Percentiles rank a stretch among this genome's conserved stretches.
phyloP scores from a whole-genome alignment of 2,113 vertebrate genomes.

The Archocentrus centrarchus region DNA sequence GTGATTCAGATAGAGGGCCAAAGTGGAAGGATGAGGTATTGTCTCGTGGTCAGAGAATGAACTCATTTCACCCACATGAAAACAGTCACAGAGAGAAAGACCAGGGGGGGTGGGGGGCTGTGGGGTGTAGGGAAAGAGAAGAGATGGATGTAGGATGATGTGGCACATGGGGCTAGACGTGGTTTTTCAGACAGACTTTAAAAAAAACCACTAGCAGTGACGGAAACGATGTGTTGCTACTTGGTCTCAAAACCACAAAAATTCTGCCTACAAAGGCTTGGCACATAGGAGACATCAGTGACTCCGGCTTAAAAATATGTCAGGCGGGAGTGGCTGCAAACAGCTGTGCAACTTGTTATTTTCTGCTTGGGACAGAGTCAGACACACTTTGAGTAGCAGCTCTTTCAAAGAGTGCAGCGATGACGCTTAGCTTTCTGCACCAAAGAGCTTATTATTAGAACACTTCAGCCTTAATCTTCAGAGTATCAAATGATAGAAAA shows the following conservation, averaged over 20 bases:
- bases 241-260: constrained; percentile 63
- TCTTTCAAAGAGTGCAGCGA: background rate
- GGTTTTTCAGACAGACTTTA: constrained; percentile 66
- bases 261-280: constrained; percentile 62
- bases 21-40: constrained; percentile 71
- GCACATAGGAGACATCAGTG: constrained; percentile 46
- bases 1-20: constrained; percentile 65
- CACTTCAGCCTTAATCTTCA: background rate
- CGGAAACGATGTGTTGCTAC: constrained; percentile 69
- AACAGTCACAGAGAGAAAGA: constrained; percentile 39
- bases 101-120: background rate
- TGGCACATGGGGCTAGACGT: constrained; percentile 59
- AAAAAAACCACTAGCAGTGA: constrained; percentile 48
- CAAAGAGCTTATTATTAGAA: constrained; percentile 9
- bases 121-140: background rate
- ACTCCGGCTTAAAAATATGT: constrained; percentile 60
- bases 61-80: constrained; percentile 62
- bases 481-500: background rate
- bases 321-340: constrained; percentile 43
- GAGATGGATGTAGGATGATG: constrained; percentile 59
- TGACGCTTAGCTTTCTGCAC: background rate
- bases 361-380: constrained; percentile 13
- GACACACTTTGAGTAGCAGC: background rate
- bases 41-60: constrained; percentile 72
- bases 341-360: constrained; percentile 52